phyloP scores from a whole-genome alignment of 2,113 vertebrate species.

The Corythornis madagascariensis region DNA sequence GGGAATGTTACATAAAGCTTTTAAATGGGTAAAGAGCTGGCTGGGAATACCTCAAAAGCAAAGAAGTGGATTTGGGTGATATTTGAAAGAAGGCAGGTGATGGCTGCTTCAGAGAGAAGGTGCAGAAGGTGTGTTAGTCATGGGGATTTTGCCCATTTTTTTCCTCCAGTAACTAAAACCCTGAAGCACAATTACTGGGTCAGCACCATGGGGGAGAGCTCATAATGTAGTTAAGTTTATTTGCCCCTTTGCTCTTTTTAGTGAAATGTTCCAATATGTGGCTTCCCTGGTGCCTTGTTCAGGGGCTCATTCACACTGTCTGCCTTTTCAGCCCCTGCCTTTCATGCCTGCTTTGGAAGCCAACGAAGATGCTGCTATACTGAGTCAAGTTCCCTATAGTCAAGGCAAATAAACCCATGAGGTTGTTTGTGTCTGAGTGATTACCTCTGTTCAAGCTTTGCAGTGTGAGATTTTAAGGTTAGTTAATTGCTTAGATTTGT shows the following conservation, averaged over 20 bases:
- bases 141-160: neutral
- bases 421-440: neutral
- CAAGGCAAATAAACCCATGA: neutral
- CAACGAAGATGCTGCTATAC: neutral
- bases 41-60: neutral
- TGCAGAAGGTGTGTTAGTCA: neutral
- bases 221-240: neutral
- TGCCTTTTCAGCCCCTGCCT: neutral
- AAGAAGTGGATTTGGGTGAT: conserved; percentile 4
- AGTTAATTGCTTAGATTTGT: neutral
- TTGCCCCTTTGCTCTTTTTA: neutral
- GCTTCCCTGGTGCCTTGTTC: neutral
- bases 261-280: neutral
- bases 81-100: neutral
- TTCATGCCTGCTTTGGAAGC: neutral
- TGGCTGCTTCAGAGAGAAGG: conserved; percentile 18
- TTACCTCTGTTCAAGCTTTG: neutral
- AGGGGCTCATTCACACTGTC: neutral
- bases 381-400: neutral
- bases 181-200: neutral
- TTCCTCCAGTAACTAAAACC: neutral
- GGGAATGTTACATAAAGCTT: conserved; percentile 17
- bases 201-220: neutral
- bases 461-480: neutral
- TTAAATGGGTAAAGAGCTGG: neutral